Percentiles rank a stretch among this genome's conserved stretches.
phyloP scores from a whole-genome alignment of 2,113 vertebrate species.

The Corvus hawaiiensis region DNA sequence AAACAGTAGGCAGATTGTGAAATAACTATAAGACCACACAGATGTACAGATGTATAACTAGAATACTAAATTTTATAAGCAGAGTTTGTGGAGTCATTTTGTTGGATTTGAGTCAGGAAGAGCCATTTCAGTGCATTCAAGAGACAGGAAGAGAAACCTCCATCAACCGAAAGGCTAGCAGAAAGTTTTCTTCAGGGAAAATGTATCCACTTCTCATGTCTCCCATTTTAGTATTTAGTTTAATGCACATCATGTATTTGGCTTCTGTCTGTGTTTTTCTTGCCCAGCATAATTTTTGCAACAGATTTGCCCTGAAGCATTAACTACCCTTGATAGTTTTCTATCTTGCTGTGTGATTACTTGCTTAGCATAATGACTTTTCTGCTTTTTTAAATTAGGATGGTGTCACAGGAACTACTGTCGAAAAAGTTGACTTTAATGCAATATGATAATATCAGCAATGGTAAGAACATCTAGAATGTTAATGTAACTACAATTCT shows the following conservation, averaged over 20 bases:
- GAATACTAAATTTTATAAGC: background rate
- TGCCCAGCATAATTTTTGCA: slow-evolving; percentile 37
- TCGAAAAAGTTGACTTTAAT: background rate
- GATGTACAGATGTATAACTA: background rate
- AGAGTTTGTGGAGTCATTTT: background rate
- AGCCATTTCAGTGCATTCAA: background rate
- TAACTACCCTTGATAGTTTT: slow-evolving; percentile 31
- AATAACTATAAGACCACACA: background rate
- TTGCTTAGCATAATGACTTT: slow-evolving; percentile 35
- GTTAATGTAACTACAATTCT: background rate
- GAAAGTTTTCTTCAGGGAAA: slow-evolving; percentile 19
- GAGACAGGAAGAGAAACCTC: background rate
- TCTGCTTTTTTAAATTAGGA: background rate
- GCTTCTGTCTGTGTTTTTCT: slow-evolving; percentile 26
- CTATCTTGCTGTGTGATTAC: slow-evolving; percentile 28
- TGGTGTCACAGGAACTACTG: slow-evolving; percentile 5
- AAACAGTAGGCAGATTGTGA: background rate
- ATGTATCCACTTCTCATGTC: background rate
- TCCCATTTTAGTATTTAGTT: slow-evolving; percentile 31
- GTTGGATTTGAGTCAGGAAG: background rate
- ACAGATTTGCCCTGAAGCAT: slow-evolving; percentile 50
- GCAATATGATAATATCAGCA: background rate
- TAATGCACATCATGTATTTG: slow-evolving; percentile 40
- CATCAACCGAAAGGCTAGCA: background rate
- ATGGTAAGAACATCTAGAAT: background rate